Percentiles rank a stretch among this genome's conserved stretches.
Evolutionary conservation across 2,797 vertebrate species (phyloP).

Genomic region (Lacerta viridis): DNA sequence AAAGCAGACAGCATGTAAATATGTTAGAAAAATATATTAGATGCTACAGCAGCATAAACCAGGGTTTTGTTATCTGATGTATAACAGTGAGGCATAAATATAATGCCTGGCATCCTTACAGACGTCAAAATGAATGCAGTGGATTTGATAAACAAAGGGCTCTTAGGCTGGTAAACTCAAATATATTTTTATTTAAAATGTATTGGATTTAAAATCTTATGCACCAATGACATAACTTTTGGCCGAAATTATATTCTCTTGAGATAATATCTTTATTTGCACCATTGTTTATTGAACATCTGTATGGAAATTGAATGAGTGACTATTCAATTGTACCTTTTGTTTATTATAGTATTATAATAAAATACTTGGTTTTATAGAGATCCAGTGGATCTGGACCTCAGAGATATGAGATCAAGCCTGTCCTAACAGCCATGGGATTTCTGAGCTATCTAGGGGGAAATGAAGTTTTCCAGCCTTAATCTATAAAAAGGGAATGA

Average conservation of each 20-base stretch:
- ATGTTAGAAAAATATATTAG: not conserved
- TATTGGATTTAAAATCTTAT: not conserved
- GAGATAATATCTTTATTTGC: not conserved
- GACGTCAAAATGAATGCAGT: conserved; percentile 2
- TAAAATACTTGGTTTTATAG: not conserved
- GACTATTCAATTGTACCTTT: not conserved
- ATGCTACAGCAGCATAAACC: conserved; percentile 4
- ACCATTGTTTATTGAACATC: not conserved
- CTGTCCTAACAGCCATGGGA: not conserved
- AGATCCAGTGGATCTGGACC: not conserved
- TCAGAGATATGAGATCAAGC: not conserved
- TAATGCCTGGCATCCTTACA: not conserved
- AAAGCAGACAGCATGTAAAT: not conserved
- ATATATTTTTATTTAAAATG: not conserved
- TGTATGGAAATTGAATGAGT: not conserved
- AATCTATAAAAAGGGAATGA: not conserved
- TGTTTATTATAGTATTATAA: not conserved
- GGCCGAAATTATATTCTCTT: not conserved
- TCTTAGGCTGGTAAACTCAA: conserved; percentile 20
- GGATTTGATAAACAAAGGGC: not conserved
- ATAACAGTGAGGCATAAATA: not conserved
- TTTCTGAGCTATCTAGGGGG: not conserved
- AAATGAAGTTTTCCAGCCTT: not conserved
- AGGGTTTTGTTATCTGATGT: not conserved
- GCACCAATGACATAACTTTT: not conserved